Evolutionary conservation across 2,888 invertebrate genomes (phyloP).

Genomic region (Cosmia pyralina): DNA sequence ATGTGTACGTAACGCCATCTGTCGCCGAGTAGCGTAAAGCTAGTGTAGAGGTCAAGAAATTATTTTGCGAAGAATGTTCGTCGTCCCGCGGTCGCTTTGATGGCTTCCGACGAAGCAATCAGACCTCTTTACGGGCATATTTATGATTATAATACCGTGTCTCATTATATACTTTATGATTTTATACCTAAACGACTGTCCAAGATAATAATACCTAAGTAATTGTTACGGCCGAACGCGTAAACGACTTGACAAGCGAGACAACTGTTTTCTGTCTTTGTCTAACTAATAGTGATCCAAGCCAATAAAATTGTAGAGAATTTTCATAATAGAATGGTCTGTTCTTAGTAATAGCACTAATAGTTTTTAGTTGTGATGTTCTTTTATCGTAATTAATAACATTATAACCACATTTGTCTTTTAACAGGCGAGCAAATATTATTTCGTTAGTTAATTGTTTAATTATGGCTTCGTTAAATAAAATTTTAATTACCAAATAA

Average conservation of each 20-base stretch:
- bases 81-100: constrained; percentile 87
- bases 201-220: constrained; percentile 83
- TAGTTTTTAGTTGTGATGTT: constrained; percentile 41
- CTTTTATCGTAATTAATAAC: constrained; percentile 53
- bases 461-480: constrained; percentile 55
- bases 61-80: constrained; percentile 84
- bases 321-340: constrained; percentile 39
- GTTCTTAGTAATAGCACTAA: constrained; percentile 23
- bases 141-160: constrained; percentile 90
- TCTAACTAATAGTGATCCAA: constrained; percentile 40
- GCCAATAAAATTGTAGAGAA: constrained; percentile 39
- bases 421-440: constrained; percentile 50
- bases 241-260: constrained; percentile 74
- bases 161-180: constrained; percentile 89
- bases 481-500: constrained; percentile 58
- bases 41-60: constrained; percentile 83
- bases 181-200: constrained; percentile 84
- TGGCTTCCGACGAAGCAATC: constrained; percentile 89
- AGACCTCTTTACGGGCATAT: constrained; percentile 89
- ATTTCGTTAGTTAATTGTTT: constrained; percentile 57
- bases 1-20: constrained; percentile 88
- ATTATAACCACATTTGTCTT: constrained; percentile 48
- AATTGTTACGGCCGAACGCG: constrained; percentile 82
- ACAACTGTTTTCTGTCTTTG: constrained; percentile 56
- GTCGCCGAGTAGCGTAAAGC: constrained; percentile 83